phyloP scores from a whole-genome alignment of 2,797 vertebrate genomes.

The Anas acuta region DNA sequence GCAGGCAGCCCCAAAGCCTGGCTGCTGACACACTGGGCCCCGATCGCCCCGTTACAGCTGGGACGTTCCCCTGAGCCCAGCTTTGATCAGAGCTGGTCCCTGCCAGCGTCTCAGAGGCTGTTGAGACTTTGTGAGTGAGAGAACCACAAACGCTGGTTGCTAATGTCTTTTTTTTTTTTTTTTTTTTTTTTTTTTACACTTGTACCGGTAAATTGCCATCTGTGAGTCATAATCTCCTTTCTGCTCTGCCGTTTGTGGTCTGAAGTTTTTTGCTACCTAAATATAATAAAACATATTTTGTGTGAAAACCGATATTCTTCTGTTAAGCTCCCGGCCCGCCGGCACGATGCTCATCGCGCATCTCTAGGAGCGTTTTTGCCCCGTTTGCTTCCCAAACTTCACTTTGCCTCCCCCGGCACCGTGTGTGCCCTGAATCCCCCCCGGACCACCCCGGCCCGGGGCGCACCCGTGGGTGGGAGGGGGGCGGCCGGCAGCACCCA shows the following conservation, averaged over 20 bases:
- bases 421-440: not conserved
- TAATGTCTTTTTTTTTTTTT: not conserved
- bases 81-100: not conserved
- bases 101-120: not conserved
- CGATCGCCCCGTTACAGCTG: accelerated
- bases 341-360: not conserved
- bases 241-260: slow-evolving; percentile 78
- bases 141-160: slow-evolving; percentile 71
- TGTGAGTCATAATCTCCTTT: slow-evolving; percentile 78
- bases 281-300: slow-evolving; percentile 56
- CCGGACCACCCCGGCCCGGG: not conserved
- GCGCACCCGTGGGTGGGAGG: too few relatives aligned
- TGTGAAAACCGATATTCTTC: slow-evolving; percentile 47
- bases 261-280: slow-evolving; percentile 65
- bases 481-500: too few relatives aligned
- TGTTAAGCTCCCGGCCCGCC: slow-evolving; percentile 3
- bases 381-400: not conserved
- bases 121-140: slow-evolving; percentile 2
- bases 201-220: slow-evolving; percentile 75
- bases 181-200: slow-evolving; percentile 33
- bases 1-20: not conserved
- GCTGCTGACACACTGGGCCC: accelerated
- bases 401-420: not conserved
- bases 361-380: not conserved
- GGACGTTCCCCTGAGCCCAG: not conserved